Evolutionary conservation across 1,140 invertebrate genomes (phyloP), one percentile per base, ranked within the genome.

Genomic region (Aphaenogaster ashmeadi): DNA sequence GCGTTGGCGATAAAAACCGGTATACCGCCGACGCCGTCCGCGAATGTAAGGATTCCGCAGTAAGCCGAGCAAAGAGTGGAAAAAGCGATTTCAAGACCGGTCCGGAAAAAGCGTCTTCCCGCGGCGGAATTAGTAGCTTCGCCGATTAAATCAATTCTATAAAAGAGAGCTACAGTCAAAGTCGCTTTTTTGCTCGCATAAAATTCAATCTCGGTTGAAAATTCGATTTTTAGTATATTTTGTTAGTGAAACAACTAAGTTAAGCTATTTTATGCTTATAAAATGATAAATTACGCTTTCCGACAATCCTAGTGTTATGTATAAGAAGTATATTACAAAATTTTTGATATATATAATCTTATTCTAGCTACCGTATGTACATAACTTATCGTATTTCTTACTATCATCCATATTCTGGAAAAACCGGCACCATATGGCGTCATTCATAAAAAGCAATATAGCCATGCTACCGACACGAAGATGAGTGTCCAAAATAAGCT

Each of bases 1-100:
- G 87, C 62, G 74, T 58, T 47, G 27, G 18, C 75, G 89, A 91
- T 91, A 91, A 91, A 91, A 91, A 91, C 78, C 74, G 74, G 60
- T 89, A 87, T 80, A 91, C 52, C 62, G 50, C 18, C 69, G 60
- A 41, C 79, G 47, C 18, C 33, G 11, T 62, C n/a, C 77, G 58
- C 47, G 84, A 75, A 52, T 44, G 75, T 77, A 77, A 88, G 89
- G 78, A 91, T 87, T 78, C 64, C 8, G 69, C 33, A 41, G 67
- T 71, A 81, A 83, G 66, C 36, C 18, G 41, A 62, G 80, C 36
- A 66, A 52, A 84, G 58, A 67, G 56, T 50, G 21, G 69, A 84
- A 72, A 87, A 72, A 84, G 80, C 50, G 69, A 87, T 84, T 84
- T 72, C 52, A 58, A 21, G 67, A 58, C 18, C 18, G 52, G 21